Percentiles rank a stretch among this genome's conserved stretches.
phyloP scores from a whole-genome alignment of 35 echinoderm and acorn worm species.

The Chiridota heheva region DNA sequence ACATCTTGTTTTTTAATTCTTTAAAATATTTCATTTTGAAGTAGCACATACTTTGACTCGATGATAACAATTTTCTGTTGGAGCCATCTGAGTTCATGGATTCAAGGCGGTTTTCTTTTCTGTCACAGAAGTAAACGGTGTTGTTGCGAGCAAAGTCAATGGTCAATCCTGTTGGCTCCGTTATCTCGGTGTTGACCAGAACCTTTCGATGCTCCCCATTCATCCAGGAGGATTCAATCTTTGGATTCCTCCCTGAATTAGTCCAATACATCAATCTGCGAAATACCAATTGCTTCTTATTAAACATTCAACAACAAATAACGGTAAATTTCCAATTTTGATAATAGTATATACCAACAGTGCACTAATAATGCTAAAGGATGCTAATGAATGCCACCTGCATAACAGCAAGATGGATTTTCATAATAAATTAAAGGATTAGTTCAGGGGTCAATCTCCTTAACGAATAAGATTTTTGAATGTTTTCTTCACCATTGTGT shows the following conservation, averaged over 20 bases:
- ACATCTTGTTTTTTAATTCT: no score
- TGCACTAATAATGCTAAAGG: no score
- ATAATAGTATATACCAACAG: background rate
- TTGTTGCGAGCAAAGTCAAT: constrained; percentile 72
- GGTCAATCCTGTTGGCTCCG: constrained; percentile 70
- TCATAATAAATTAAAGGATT: no score
- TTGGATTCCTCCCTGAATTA: constrained; percentile 49
- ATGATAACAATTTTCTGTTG: constrained; percentile 44
- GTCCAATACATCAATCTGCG: constrained; percentile 89
- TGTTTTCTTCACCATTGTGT: no score
- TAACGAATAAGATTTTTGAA: no score
- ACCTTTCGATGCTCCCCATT: constrained; percentile 45
- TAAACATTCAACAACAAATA: background rate
- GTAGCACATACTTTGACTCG: no score
- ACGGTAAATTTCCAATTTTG: background rate
- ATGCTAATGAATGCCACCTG: no score
- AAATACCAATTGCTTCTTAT: background rate
- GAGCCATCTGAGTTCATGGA: constrained; percentile 81
- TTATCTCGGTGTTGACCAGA: constrained; percentile 22
- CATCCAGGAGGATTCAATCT: constrained; percentile 73
- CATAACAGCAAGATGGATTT: no score
- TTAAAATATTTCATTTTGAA: no score
- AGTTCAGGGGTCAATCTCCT: no score
- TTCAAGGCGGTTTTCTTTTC: constrained; percentile 50
- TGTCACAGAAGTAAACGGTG: constrained; percentile 82